Evolutionary conservation across 2,797 vertebrate species (phyloP).

Genomic region (Crenuchus spilurus): DNA sequence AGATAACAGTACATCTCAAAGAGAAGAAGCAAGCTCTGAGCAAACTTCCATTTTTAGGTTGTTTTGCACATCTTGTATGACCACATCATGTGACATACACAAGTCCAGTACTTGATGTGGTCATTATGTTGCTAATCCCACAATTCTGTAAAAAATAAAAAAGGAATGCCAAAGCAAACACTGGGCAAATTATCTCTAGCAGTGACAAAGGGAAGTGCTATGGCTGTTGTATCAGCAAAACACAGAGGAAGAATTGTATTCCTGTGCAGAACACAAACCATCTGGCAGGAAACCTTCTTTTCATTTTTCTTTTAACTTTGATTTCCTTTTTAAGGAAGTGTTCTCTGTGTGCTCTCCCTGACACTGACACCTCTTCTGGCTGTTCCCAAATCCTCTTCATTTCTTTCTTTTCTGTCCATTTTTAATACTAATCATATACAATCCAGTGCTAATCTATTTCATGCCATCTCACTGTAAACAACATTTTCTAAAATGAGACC

Average conservation of each 20-base stretch:
- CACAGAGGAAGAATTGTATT: constrained; percentile 78
- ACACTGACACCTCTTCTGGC: constrained; percentile 33
- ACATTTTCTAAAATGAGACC: no score
- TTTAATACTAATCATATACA: not conserved
- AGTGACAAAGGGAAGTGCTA: constrained; percentile 73
- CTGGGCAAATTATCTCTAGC: constrained; percentile 62
- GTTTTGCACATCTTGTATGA: constrained; percentile 20
- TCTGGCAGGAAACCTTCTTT: constrained; percentile 83
- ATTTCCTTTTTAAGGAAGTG: constrained; percentile 80
- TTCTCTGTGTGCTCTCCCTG: constrained; percentile 37
- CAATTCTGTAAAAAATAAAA: constrained; percentile 20
- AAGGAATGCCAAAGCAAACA: constrained; percentile 38
- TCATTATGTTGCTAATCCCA: constrained; percentile 10
- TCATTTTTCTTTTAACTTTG: constrained; percentile 78
- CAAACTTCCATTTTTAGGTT: constrained; percentile 26
- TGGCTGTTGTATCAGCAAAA: constrained; percentile 81
- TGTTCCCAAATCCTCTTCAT: constrained; percentile 56
- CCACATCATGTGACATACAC: constrained; percentile 34
- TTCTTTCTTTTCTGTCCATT: constrained; percentile 48
- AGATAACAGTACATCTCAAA: constrained; percentile 11
- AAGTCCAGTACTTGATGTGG: constrained; percentile 3
- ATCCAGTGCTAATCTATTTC: no score
- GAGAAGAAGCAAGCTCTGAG: not conserved
- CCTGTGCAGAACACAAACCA: constrained; percentile 76
- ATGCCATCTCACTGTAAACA: no score